A percentile compares a stretch with the other conserved stretches of the same genome.
These are phyloP conservation scores for Elgaria multicarinata DNA, from an alignment of 2,113 vertebrate species.

Conservation along the genomic window DNA sequence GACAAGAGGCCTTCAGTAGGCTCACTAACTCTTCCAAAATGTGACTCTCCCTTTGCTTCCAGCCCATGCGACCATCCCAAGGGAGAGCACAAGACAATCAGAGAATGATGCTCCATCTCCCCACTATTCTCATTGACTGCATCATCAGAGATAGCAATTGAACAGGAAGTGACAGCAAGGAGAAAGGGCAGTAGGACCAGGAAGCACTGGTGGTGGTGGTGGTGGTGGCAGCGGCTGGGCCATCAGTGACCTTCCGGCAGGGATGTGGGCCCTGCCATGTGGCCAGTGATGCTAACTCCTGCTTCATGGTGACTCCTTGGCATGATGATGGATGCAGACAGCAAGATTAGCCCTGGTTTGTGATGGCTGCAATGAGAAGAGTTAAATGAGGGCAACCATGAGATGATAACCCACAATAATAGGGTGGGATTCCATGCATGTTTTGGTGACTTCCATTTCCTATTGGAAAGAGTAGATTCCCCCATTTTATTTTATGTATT, in stretches of 20 bases:
- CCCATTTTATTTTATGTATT: too few relatives aligned
- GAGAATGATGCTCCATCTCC: too few relatives aligned
- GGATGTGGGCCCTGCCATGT: not conserved
- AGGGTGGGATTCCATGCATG: too few relatives aligned
- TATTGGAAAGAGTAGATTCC: not conserved
- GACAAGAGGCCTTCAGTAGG: not conserved
- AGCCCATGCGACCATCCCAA: not conserved
- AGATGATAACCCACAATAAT: not conserved
- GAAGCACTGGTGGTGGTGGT: not conserved
- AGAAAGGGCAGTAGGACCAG: not conserved
- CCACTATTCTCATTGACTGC: too few relatives aligned
- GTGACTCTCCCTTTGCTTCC: not conserved
- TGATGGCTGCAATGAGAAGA: not conserved
- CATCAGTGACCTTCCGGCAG: not conserved
- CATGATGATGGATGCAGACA: not conserved
- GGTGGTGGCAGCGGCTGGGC: too few relatives aligned
- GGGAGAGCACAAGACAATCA: not conserved
- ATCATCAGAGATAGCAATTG: not conserved
- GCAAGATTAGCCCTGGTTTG: not conserved
- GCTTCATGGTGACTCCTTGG: too few relatives aligned
- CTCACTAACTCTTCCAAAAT: too few relatives aligned
- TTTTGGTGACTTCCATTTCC: not conserved
- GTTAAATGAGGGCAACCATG: constrained; percentile 22
- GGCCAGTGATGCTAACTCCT: not conserved
- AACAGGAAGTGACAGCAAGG: not conserved